Conservation (phyloP, 2,888 invertebrate species). For the Drosophila lacicola region DNA sequence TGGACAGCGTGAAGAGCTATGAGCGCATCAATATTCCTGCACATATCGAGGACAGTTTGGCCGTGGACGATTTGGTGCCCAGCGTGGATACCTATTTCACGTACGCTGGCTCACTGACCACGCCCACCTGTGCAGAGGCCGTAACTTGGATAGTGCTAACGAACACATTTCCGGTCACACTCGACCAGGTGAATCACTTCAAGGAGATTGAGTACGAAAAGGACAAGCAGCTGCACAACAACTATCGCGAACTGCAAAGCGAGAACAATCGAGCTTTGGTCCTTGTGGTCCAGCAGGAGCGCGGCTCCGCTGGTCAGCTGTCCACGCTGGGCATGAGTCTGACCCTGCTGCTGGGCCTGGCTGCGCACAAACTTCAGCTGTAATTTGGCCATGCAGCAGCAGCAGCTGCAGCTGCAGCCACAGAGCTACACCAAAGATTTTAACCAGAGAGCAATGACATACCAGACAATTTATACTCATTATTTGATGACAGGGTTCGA, state of each 20-base stretch:
- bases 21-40: conserved; percentile 71
- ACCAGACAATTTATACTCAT: conserved; percentile 62
- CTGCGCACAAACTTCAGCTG: conserved; percentile 12
- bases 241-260: conserved; percentile 84
- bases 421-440: conserved; percentile 59
- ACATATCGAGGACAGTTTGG: conserved; percentile 67
- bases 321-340: conserved; percentile 43
- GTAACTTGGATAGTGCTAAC: conserved; percentile 91
- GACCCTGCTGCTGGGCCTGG: conserved; percentile 42
- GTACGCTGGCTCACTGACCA: conserved; percentile 91
- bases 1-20: conserved; percentile 74
- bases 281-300: conserved; percentile 54
- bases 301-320: conserved; percentile 34
- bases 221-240: conserved; percentile 84
- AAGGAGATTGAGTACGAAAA: conserved; percentile 82
- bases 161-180: conserved; percentile 86
- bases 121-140: conserved; percentile 90
- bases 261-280: conserved; percentile 79
- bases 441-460: conserved; percentile 38
- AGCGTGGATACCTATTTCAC: conserved; percentile 87
- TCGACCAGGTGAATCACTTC: conserved; percentile 86
- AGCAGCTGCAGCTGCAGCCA: background rate
- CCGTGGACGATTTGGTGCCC: conserved; percentile 86
- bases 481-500: conserved; percentile 48
- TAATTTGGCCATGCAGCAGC: conserved; percentile 7